phyloP scores from a whole-genome alignment of 2,888 invertebrate species.

The Podotricha telesiphe region DNA sequence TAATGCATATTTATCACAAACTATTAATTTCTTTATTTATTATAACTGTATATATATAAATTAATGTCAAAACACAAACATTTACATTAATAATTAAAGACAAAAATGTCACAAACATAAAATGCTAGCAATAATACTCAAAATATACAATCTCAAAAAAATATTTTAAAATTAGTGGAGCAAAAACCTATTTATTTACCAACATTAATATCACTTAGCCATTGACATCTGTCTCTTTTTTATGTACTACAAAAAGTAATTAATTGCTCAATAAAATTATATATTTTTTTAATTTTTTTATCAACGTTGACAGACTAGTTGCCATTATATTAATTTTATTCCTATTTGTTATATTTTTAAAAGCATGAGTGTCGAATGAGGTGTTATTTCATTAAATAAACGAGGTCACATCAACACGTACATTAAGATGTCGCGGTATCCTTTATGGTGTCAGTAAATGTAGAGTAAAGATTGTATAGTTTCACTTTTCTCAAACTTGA shows the following conservation, averaged over 20 bases:
- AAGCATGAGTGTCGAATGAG: constrained; percentile 12
- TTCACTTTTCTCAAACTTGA: constrained; percentile 41
- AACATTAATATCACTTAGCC: background rate
- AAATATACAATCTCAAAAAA: background rate
- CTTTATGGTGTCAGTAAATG: constrained; percentile 30
- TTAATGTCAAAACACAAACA: too few species aligned
- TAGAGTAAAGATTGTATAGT: constrained; percentile 38
- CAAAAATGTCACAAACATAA: too few species aligned
- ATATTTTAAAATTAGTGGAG: background rate
- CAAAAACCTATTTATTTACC: background rate
- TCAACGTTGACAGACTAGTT: constrained; percentile 1
- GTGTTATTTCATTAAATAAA: constrained; percentile 27
- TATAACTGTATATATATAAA: too few species aligned
- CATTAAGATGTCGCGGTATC: constrained; percentile 33
- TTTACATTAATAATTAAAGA: too few species aligned
- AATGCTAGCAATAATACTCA: too few species aligned
- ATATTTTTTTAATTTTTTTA: constrained; percentile 2
- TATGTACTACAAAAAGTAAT: background rate
- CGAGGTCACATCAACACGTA: constrained; percentile 37
- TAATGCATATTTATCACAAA: too few species aligned
- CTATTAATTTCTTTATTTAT: too few species aligned
- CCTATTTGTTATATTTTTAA: constrained; percentile 5
- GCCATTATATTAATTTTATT: background rate
- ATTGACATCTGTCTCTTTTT: background rate
- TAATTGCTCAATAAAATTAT: constrained; percentile 16